Percentiles rank a stretch among this genome's conserved stretches.
phyloP scores from a whole-genome alignment of 2,797 vertebrate genomes.

The Galagoides demidoff region DNA sequence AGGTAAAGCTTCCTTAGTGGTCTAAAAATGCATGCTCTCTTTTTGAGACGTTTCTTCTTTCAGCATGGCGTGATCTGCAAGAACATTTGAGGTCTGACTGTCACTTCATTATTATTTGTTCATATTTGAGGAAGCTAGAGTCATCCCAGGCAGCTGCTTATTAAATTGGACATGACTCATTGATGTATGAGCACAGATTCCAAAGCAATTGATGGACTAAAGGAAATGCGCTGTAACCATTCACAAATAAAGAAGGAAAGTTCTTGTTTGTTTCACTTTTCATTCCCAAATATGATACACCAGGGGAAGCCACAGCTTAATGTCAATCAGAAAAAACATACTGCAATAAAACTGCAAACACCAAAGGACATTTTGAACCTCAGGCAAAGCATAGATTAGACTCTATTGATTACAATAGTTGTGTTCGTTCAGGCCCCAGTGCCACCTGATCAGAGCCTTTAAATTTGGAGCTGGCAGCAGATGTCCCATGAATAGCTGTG shows the following conservation, averaged over 20 bases:
- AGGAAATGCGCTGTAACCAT: constrained; percentile 77
- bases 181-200: constrained; percentile 84
- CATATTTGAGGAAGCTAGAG: constrained; percentile 37
- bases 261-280: constrained; percentile 69
- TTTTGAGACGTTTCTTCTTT: constrained; percentile 50
- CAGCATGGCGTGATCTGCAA: constrained; percentile 13
- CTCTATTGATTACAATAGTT: constrained; percentile 87
- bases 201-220: constrained; percentile 78
- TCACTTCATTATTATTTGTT: not conserved
- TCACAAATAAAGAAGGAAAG: constrained; percentile 60
- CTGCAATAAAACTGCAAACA: constrained; percentile 61
- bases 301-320: not conserved
- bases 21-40: constrained; percentile 26
- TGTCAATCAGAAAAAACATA: constrained; percentile 61
- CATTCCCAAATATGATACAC: constrained; percentile 41
- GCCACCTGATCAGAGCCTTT: constrained; percentile 88
- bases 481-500: not conserved
- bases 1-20: not conserved
- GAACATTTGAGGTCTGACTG: constrained; percentile 37
- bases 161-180: constrained; percentile 90
- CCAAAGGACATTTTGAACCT: constrained; percentile 59
- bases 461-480: constrained; percentile 56
- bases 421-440: constrained; percentile 86
- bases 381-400: constrained; percentile 77
- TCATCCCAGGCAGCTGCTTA: constrained; percentile 82